Evolutionary conservation across 2,888 invertebrate species (phyloP).

Genomic region (Scrobipalpa costella): DNA sequence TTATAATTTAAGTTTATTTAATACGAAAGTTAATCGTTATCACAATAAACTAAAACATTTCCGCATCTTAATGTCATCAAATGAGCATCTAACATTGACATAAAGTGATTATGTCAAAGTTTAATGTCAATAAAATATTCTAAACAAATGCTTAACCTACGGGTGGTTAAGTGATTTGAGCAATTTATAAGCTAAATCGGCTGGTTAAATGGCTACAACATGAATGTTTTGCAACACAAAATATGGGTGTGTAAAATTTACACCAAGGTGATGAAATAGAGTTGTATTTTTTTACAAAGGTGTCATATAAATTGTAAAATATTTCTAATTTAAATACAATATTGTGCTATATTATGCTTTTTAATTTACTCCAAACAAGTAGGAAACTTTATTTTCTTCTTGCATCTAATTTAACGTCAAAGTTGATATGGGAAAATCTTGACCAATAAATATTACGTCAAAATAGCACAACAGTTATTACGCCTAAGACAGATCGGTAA

Average conservation of each 20-base stretch:
- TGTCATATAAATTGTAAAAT: background rate
- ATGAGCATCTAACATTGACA: conserved; percentile 4
- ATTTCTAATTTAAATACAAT: too few species aligned
- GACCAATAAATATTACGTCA: too few species aligned
- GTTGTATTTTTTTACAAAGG: background rate
- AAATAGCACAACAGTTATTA: too few species aligned
- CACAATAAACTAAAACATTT: background rate
- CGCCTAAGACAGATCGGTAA: too few species aligned
- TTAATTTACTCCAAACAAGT: too few species aligned
- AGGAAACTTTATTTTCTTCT: too few species aligned
- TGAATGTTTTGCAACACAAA: background rate
- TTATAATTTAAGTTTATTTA: background rate
- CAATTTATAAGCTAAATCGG: conserved; percentile 18
- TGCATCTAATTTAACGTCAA: too few species aligned
- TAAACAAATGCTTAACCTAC: background rate
- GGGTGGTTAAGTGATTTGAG: conserved; percentile 9
- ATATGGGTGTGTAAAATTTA: conserved; percentile 9
- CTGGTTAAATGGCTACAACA: conserved; percentile 10
- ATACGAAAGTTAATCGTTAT: conserved; percentile 16
- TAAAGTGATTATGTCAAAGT: conserved; percentile 23
- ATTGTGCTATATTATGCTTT: too few species aligned
- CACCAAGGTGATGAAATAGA: background rate
- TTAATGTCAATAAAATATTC: conserved; percentile 20
- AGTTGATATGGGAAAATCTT: too few species aligned
- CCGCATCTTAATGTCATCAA: background rate